Evolutionary conservation across 1,140 invertebrate genomes (phyloP), one percentile per base, ranked within the genome.

Genomic region (Akabosia matsudoensis): DNA sequence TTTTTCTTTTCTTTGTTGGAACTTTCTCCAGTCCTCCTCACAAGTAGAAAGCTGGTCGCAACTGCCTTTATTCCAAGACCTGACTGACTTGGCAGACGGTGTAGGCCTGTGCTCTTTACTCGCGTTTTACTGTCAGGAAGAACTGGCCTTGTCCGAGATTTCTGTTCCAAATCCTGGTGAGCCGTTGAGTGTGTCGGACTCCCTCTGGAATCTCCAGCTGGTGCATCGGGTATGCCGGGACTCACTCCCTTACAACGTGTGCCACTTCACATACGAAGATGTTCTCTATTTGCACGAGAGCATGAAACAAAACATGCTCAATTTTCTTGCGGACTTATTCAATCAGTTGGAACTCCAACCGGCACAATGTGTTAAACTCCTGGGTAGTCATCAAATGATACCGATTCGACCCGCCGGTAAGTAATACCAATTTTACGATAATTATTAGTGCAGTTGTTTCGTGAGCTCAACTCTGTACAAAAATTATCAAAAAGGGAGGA

Each of bases 231-330:
- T 98, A 87, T 98, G 95, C 84, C 83, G 85, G 16, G 88, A 90
- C 84, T 89, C 89, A 84, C 88, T 98, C 83, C 94, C 95, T 78
- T 91, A 91, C 85, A 91, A 93, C 82, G 91, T 95, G 83, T 97
- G 97, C 87, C 96, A 98, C 84, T 93, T 98, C 88, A 91, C 91
- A 84, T 93, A 95, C 52, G 96, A 98, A 85, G 97, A 99, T 85
- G 90, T 99, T 70, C 92, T 97, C 31, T 98, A 97, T 84, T 93
- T 97, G 89, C 90, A 95, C 85, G 93, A 94, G 93, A 93, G 92
- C 56, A 94, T 97, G 91, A 92, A 92, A 83, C 91, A 94, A 83
- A 99, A 98, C 88, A 87, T 99, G 82, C 88, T 97, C 79, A 93
- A 94, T 56, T 93, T 99, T 86, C 86, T 99, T 79, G 95, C 97